Conservation (phyloP, 2,797 vertebrate species). For the Muscicapa comitata region DNA sequence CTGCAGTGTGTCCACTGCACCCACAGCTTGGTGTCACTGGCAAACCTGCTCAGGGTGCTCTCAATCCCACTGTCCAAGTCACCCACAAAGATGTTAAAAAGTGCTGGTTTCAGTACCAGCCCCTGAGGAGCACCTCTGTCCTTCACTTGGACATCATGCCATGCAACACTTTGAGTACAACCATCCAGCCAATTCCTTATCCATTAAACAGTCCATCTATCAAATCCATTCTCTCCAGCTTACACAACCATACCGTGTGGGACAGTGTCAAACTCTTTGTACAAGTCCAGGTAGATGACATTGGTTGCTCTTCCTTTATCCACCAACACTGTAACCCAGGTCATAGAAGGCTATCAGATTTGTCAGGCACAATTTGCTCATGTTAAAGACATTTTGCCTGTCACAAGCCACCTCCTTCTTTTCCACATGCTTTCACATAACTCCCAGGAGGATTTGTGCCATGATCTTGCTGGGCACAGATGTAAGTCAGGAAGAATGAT, state of each 20-base stretch:
- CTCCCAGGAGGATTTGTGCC: background rate
- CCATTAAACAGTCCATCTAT: fast-evolving
- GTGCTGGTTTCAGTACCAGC: background rate
- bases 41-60: background rate
- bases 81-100: background rate
- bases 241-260: background rate
- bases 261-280: background rate
- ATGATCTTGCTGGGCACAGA: background rate
- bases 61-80: background rate
- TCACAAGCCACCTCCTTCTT: background rate
- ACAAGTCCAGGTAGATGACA: background rate
- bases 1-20: fast-evolving
- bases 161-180: background rate
- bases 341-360: background rate
- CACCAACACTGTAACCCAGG: fast-evolving
- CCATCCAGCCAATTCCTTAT: background rate
- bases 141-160: background rate
- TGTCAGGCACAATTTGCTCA: background rate
- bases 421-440: background rate
- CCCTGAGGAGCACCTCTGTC: background rate
- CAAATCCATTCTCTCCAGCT: background rate
- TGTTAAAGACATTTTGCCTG: background rate
- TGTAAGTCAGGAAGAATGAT: background rate
- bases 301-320: background rate
- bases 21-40: background rate